Evolutionary conservation across 2,797 vertebrate species (phyloP), one percentile per base, ranked within the genome.

Genomic region (Onychomys arenicola): DNA sequence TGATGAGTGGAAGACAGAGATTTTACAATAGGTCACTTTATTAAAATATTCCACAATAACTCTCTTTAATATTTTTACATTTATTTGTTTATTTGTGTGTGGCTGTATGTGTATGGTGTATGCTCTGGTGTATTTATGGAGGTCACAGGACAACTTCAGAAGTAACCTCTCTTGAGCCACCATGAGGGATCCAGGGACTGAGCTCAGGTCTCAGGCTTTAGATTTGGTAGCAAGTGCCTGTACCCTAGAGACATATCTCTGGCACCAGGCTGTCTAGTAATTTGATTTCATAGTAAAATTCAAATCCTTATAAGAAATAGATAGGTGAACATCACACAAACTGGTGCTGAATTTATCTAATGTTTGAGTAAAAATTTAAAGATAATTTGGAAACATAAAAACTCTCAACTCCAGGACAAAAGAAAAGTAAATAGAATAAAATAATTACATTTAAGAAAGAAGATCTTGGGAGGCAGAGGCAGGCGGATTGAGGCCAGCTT

Each of bases 351-450:
- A 84, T 34, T 63, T 77, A 81, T 67, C 59, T 83, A 65, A 16
- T 27, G 80, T 59, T 75, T 89, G 0, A 43, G 6, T 52, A 8
- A 96, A 93, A 90, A 32, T 21, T 57, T 59, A 13, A 43, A 83
- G 81, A 55, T 78, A 59, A 23, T 86, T 90, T 89, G 52, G 94
- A 89, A 94, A 21, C 2, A 14, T 85, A 73, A 94, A 93, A 37
- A 65, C 23, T 77, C 52, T 0, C 69, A 3, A 82, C 78, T 92
- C 34, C 82, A 94, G 34, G 40, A 90, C 2, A 81, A 69, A 59
- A 86, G 52, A 55, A 32, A 25, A 91, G 1, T 91, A 90, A 84
- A 57, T 34, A 94, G 27, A 77, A 90, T 61, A 94, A 96, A 57
- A 76, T 55, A 67, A 73, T 63, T 75, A 57, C 57, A 19, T 84